Base-by-base conservation (phyloP, 2,888 invertebrate genomes). In the Agrotis ipsilon region DNA sequence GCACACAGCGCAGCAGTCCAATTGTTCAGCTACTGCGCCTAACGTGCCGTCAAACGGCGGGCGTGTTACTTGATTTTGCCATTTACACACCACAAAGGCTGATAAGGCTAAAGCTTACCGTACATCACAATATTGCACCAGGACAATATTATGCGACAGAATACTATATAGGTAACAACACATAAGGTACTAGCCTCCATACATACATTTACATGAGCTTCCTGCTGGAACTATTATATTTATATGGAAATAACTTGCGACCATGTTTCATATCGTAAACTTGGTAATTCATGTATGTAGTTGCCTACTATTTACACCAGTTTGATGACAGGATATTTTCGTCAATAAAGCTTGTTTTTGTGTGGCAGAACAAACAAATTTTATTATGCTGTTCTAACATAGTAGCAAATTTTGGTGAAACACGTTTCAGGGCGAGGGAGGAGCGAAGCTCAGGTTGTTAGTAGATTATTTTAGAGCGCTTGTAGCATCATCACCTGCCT, bases 121-220 rank as follows among this genome's bases (percentile, higher is more conserved):
- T 18, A 24, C 3, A 1, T 52, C 3, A 18, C 2, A 48, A 74
- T 55, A 49, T 62, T 73, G 43, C 48, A 57, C 19, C 32, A 32
- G 21, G 13, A 13, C 14, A 39, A 51, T 32, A 21, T 32, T 21
- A n/a, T n/a, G 27, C 19, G 32, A 24, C n/a, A 72, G 7, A 39
- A 43, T 24, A 5, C 16, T 27, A 11, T 59, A 59, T 43, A 27
- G 54, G 27, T 54, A 24, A 32, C 18, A 58, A 48, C 55, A 76
- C 58, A 27, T 54, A 24, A 49, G 45, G 32, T 54, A 55, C 49
- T 78, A 63, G 45, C 59, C 59, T 54, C 24, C 19, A 51, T 59
- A 58, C 58, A 70, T 59, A 70, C 19, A 75, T 74, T 75, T 24
- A 72, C 75, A 75, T 64, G 13, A 78, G 55, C 27, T 52, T 78